A percentile compares a stretch with the other conserved stretches of the same genome.
These are phyloP conservation scores for Chionomys nivalis DNA, from an alignment of 2,113 vertebrate genomes.

Conservation along the genomic window DNA sequence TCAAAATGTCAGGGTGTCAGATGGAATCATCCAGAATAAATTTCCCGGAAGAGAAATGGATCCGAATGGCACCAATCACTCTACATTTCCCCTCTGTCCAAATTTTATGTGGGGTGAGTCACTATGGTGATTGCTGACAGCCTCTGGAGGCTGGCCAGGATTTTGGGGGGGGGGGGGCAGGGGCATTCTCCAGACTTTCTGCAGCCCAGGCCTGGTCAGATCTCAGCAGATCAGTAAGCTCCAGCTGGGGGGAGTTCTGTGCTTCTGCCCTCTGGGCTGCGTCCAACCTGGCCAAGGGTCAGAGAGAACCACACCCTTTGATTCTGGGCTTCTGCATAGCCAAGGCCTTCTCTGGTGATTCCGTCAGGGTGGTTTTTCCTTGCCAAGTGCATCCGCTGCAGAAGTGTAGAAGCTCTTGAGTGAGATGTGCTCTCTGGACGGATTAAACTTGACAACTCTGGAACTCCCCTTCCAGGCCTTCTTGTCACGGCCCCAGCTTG, in stretches of 20 bases:
- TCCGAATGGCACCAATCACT: slow-evolving; percentile 15
- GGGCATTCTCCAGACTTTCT: neutral
- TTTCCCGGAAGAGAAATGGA: slow-evolving; percentile 66
- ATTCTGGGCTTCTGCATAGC: neutral
- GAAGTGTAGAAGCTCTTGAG: neutral
- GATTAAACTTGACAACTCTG: neutral
- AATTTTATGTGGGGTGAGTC: slow-evolving; percentile 25
- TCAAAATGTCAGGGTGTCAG: slow-evolving; percentile 37
- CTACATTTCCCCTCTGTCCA: neutral
- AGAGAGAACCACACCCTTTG: neutral
- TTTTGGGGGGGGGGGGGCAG: neutral
- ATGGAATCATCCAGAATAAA: slow-evolving; percentile 66
- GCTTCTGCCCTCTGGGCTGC: neutral
- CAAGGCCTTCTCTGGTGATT: neutral
- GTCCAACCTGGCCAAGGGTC: slow-evolving; percentile 10
- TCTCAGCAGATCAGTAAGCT: neutral
- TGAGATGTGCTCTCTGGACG: neutral
- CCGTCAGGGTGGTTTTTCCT: neutral
- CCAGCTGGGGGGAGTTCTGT: neutral
- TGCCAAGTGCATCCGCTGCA: neutral
- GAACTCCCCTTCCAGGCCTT: neutral
- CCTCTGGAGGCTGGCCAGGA: neutral
- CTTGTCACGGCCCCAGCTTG: no score
- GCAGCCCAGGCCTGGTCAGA: neutral
- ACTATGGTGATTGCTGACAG: slow-evolving; percentile 1